Evolutionary conservation across 2,797 vertebrate species (phyloP), one percentile per base, ranked within the genome.

Genomic region (Adrianichthys oophorus): DNA sequence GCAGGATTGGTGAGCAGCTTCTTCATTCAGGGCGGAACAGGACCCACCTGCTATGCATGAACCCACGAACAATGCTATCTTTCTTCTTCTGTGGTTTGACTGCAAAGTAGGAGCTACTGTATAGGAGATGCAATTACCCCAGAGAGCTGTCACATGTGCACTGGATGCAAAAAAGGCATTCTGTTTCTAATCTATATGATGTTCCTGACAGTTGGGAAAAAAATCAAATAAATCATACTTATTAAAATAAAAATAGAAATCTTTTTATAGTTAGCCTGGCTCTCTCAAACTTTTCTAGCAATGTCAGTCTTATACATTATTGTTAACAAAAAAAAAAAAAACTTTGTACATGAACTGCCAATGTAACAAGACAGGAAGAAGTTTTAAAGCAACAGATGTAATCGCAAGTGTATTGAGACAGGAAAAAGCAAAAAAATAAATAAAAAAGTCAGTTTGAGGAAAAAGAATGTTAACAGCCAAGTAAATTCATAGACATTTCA

Each of bases 101-200:
- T 59, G 60, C 47, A 59, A 54, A 72, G 78, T 66, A 43, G 13
- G 52, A 71, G 68, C 77, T 72, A 46, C 17, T 19, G 18, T n/a
- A 70, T 69, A 79, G 65, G 68, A 77, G 71, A 82, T 79, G 72
- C 68, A 76, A 77, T 87, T 82, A 85, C 70, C 62, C 57, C 49
- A 41, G 49, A 61, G 70, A 56, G 64, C 8, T 53, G 56, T 71
- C 64, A 75, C 62, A 65, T 72, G 62, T 45, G 58, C 26, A 0
- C 57, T 60, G 82, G 59, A 79, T 76, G 48, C 57, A 69, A 65
- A 72, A 78, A 73, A 52, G 57, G 43, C 41, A 15, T 53, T 59
- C 70, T 41, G 49, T 57, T 37, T 56, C 56, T 21, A 32, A 55
- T 48, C 21, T 51, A 45, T 71, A 71, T 48, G 17, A 44, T 52